Base-by-base conservation (phyloP, 2,113 vertebrate genomes). In the Syrrhaptes paradoxus region DNA sequence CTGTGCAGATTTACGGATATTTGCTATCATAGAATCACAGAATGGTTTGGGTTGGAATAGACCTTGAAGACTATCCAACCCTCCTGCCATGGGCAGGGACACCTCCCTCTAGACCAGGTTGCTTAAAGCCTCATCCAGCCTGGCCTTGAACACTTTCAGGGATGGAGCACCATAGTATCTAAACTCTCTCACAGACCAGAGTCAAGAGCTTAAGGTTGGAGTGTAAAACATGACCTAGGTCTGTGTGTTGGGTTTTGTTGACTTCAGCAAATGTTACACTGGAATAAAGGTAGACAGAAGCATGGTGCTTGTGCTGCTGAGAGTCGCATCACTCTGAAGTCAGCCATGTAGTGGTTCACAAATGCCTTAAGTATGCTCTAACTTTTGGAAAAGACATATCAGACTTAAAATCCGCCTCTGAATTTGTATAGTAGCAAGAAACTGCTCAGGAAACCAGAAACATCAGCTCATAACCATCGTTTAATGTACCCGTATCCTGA, bases 251-350 rank as follows among this genome's bases (percentile, higher is more conserved):
- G 4, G 45, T 67, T 55, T 71, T 15, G 29, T 36, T 59, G 45
- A 58, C n/a, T 80, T 70, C 61, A 36, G 28, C 10, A 81, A 54
- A 57, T 1, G 5, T 4, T 72, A 2, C 2, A 0, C 17, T 66
- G 55, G 18, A 70, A 49, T 32, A 76, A 68, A 91, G 24, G 28
- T 34, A 62, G 49, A 61, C 4, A 41, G 20, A 29, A 80, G 43
- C 4, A 28, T 7, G 31, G 13, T 34, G 3, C 22, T 66, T 54
- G 11, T 22, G 6, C 3, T 32, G 19, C 17, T 58, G 25, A 61
- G 29, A 59, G 9, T 6, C 1, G 1, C 4, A 8, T 46, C 3
- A 0, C n/a, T 48, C 17, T 1, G 0, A 62, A 31, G 13, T 12
- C 45, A 63, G 28, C 6, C 10, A 2, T 14, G 11, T 31, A 41